A percentile compares a stretch with the other conserved stretches of the same genome.
phyloP scores from a whole-genome alignment of 2,113 vertebrate genomes.

The Orycteropus afer region DNA sequence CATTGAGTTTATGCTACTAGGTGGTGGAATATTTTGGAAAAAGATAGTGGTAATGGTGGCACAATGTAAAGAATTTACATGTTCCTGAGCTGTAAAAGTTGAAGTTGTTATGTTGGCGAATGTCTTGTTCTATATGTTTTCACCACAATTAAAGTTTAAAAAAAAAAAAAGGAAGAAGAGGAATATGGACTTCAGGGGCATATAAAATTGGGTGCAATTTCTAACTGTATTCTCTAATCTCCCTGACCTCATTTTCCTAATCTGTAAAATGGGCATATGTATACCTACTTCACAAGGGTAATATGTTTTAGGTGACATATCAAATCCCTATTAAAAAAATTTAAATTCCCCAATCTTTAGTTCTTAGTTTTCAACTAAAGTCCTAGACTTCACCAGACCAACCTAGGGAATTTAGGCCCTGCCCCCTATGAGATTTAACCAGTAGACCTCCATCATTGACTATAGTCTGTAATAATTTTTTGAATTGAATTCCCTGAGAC shows the following conservation, averaged over 20 bases:
- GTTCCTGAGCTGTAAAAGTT: too few species aligned
- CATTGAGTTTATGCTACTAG: too few species aligned
- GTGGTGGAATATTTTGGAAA: too few species aligned
- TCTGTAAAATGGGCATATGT: background rate
- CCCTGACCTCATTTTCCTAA: background rate
- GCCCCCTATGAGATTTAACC: rapidly evolving
- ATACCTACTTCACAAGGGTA: background rate
- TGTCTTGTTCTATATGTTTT: too few species aligned
- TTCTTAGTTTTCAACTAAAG: background rate
- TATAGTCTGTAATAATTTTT: background rate
- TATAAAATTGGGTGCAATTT: background rate
- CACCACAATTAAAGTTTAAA: too few species aligned
- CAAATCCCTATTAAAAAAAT: background rate
- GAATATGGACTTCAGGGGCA: background rate
- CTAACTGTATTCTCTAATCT: background rate
- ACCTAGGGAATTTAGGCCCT: background rate
- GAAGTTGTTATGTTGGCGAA: too few species aligned
- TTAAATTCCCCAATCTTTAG: background rate
- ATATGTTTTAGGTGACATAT: background rate
- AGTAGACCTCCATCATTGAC: background rate
- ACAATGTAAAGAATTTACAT: too few species aligned
- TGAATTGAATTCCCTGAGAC: background rate
- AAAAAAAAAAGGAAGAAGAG: too few species aligned
- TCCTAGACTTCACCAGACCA: background rate
- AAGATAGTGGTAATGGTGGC: too few species aligned